These are phyloP conservation scores for Takifugu ocellatus DNA, from an alignment of 2,797 vertebrate species.

Conservation along the genomic window DNA sequence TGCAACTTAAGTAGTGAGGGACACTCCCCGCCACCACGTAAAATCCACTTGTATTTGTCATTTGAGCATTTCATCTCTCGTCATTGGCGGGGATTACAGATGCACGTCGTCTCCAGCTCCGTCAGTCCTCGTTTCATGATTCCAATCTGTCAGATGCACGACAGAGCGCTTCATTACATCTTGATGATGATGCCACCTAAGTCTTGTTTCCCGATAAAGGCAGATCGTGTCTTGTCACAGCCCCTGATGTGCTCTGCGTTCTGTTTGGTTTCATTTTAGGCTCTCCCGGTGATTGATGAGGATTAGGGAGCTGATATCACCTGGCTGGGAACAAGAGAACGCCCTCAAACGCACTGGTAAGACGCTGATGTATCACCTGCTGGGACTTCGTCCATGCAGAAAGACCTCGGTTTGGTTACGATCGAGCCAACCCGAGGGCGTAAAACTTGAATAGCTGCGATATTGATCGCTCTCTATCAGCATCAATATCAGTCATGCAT, in stretches of 20 bases:
- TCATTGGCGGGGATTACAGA: constrained; percentile 61
- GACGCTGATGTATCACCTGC: constrained; percentile 61
- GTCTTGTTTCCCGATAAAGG: constrained; percentile 64
- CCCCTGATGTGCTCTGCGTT: constrained; percentile 57
- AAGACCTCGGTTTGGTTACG: constrained; percentile 8
- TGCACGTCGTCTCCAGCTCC: constrained; percentile 42
- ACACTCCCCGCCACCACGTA: constrained; percentile 35
- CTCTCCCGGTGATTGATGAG: constrained; percentile 75
- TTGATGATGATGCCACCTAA: constrained; percentile 58
- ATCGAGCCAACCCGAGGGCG: constrained; percentile 25
- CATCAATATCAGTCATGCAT: constrained; percentile 36
- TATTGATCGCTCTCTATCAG: constrained; percentile 45
- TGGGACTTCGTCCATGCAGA: constrained; percentile 30
- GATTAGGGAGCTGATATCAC: constrained; percentile 70
- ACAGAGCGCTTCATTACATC: constrained; percentile 58
- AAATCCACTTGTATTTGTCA: constrained; percentile 56
- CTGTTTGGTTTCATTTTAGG: constrained; percentile 66
- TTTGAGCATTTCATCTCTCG: constrained; percentile 57
- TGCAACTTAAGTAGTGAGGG: constrained; percentile 43
- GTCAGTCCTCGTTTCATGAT: constrained; percentile 51
- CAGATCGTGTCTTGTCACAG: constrained; percentile 56
- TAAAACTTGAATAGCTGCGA: constrained; percentile 34
- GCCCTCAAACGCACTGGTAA: constrained; percentile 74
- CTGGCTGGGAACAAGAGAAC: constrained; percentile 67
- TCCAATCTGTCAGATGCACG: constrained; percentile 61